Percentiles rank a stretch among this genome's conserved stretches.
phyloP scores from a whole-genome alignment of 2,113 vertebrate genomes.

The Vicugna pacos region DNA sequence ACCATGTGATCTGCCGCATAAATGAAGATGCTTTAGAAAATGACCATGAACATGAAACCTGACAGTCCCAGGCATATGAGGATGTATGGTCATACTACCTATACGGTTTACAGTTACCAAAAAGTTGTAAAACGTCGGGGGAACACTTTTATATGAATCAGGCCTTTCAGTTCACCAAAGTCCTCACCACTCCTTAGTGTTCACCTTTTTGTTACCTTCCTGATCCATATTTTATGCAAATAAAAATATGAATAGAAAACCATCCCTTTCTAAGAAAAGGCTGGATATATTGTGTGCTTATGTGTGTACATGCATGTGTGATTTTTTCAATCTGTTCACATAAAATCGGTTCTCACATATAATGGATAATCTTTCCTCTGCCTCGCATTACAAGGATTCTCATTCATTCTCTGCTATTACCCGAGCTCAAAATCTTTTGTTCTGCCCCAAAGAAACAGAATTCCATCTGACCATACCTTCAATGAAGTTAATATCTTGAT shows the following conservation, averaged over 20 bases:
- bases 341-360: background rate
- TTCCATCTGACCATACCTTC: background rate
- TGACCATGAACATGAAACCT: rapidly evolving
- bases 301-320: background rate
- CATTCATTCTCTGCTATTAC: background rate
- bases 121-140: background rate
- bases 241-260: background rate
- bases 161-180: background rate
- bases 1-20: background rate
- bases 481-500: background rate
- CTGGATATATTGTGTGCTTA: rapidly evolving
- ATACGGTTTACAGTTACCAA: background rate
- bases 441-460: background rate
- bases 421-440: background rate
- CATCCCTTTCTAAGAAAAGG: background rate
- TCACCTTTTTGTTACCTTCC: background rate
- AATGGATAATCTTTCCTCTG: background rate
- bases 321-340: background rate
- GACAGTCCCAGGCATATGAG: background rate
- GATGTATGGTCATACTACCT: rapidly evolving
- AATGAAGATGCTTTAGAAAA: background rate
- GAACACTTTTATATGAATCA: background rate
- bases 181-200: background rate
- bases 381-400: background rate
- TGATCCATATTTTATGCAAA: background rate